These are phyloP conservation scores for Hippotragus niger DNA, from an alignment of 2,113 vertebrate genomes.

Conservation along the genomic window DNA sequence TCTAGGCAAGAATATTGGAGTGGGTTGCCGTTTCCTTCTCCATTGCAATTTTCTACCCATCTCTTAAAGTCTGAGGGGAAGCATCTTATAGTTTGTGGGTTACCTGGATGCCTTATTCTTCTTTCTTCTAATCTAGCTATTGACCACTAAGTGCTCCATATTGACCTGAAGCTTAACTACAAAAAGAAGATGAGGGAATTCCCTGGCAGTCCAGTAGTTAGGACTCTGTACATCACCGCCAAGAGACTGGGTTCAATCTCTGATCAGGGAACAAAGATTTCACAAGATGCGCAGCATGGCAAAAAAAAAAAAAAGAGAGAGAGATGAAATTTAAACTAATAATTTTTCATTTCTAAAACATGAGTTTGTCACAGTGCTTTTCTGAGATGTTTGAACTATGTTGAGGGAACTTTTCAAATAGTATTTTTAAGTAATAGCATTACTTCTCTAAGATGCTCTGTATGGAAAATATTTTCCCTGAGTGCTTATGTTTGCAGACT, in stretches of 20 bases:
- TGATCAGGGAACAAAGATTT: background rate
- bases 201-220: background rate
- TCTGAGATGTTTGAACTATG: background rate
- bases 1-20: background rate
- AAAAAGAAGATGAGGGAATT: background rate
- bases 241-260: background rate
- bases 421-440: background rate
- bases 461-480: slow-evolving; percentile 31
- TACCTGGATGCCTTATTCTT: background rate
- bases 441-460: background rate
- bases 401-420: background rate
- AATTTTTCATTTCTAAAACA: background rate
- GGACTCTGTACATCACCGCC: background rate
- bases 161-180: background rate
- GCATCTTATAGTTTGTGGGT: background rate
- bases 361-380: background rate
- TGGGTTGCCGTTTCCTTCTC: background rate
- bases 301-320: background rate
- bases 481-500: background rate
- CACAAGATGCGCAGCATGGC: rapidly evolving
- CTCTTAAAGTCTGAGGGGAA: background rate
- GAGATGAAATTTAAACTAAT: background rate
- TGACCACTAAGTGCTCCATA: background rate
- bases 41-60: background rate
- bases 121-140: background rate